Evolutionary conservation across 2,888 invertebrate genomes (phyloP).

Genomic region (Diogma glabrata): DNA sequence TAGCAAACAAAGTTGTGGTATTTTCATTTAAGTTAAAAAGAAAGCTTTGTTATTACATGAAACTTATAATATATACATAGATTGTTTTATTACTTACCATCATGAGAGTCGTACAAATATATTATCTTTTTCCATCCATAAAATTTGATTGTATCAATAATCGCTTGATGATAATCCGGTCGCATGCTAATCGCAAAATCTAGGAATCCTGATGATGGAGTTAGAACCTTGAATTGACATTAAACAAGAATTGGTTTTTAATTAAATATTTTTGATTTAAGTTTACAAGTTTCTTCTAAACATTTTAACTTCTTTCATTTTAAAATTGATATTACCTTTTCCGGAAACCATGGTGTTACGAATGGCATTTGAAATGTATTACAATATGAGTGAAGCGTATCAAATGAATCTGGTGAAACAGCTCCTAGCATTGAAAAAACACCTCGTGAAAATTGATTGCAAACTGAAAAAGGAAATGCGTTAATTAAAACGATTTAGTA

Average conservation of each 20-base stretch:
- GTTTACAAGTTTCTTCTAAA: no score
- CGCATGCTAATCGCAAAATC: conserved; percentile 89
- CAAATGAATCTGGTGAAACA: conserved; percentile 87
- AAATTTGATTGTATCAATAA: conserved; percentile 86
- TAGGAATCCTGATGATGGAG: conserved; percentile 77
- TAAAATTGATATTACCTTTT: no score
- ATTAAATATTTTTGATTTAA: neutral
- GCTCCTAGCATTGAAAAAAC: conserved; percentile 85
- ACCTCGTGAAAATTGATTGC: conserved; percentile 79
- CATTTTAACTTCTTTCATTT: conserved; percentile 20
- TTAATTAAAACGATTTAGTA: conserved; percentile 18
- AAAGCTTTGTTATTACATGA: no score
- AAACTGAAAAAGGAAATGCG: conserved; percentile 49
- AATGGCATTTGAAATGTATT: conserved; percentile 94
- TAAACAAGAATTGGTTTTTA: neutral
- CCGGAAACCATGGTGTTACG: conserved; percentile 88
- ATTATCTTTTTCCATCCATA: conserved; percentile 75
- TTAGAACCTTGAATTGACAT: conserved; percentile 50
- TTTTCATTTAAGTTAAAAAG: no score
- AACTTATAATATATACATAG: neutral
- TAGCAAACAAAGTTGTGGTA: no score
- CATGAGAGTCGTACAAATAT: conserved; percentile 67
- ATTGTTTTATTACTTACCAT: conserved; percentile 44
- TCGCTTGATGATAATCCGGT: conserved; percentile 90
- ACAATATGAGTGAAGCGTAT: conserved; percentile 85